phyloP scores from a whole-genome alignment of 2,113 vertebrate species.

The Psammodynastes pulverulentus region DNA sequence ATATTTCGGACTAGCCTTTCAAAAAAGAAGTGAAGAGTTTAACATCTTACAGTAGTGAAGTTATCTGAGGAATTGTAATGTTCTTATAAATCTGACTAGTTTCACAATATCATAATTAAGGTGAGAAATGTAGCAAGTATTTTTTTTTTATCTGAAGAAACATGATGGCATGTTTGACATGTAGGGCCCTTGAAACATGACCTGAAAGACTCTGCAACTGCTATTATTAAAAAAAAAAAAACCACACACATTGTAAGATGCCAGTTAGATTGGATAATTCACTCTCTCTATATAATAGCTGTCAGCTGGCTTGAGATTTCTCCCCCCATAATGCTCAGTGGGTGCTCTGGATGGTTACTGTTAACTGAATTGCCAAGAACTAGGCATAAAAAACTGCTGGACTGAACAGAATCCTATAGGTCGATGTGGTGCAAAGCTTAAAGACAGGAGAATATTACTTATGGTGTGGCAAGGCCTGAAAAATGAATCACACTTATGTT shows the following conservation, averaged over 20 bases:
- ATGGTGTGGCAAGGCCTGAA: not conserved
- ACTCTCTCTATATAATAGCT: not conserved
- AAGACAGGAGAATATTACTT: not conserved
- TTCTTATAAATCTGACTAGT: not conserved
- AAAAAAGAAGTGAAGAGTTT: not conserved
- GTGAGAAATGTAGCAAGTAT: slow-evolving; percentile 15
- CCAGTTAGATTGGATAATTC: slow-evolving; percentile 14
- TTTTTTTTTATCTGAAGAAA: not conserved
- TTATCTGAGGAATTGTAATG: slow-evolving; percentile 20
- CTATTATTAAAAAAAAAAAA: not conserved
- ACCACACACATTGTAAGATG: not conserved
- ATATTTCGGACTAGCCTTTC: not conserved
- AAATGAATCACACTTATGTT: not conserved
- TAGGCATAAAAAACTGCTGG: not conserved
- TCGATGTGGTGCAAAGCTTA: not conserved
- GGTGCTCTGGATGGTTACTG: not conserved
- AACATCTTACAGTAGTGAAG: not conserved
- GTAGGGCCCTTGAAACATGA: slow-evolving; percentile 22
- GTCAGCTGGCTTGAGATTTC: slow-evolving; percentile 22
- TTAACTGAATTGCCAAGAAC: not conserved
- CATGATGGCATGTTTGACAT: not conserved
- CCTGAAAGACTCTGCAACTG: not conserved
- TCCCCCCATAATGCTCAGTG: not conserved
- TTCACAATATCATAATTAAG: slow-evolving; percentile 37
- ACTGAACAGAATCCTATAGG: not conserved